Base-by-base conservation (phyloP, 2,113 vertebrate genomes). In the Larimichthys crocea region DNA sequence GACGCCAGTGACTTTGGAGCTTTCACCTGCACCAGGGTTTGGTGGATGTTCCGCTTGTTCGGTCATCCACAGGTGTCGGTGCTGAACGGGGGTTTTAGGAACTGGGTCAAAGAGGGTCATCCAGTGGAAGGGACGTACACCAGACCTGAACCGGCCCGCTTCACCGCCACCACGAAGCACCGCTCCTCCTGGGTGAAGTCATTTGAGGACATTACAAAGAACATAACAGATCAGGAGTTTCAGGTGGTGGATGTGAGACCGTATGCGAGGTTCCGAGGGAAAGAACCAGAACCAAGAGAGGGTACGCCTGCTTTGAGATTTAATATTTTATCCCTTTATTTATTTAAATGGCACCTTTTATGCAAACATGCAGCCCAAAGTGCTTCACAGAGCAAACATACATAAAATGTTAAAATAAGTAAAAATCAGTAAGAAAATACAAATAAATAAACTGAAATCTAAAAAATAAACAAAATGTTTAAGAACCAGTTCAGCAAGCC, bases 41-140 rank as follows among this genome's bases (percentile, higher is more conserved):
- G 97, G 97, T 99, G 97, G 97, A 98, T 98, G 97, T 99, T 99
- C 85, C 94, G 96, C 0, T 90, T 89, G 35, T 99, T 98, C 0
- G 97, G 97, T 2, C 97, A 99, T 5, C 76, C 82, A 12, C 55
- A 90, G 0, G 97, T 99, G 79, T 98, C 97, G 0, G 91, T 99
- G 65, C 93, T 99, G n/a, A 92, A 97, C 68, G 97, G 97, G 0
- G 97, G 97, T 1, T 82, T 98, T 48, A 96, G 95, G 88, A 94
- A 93, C 74, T 99, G 97, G 97, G 73, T 94, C 52, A 85, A 55
- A 44, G 95, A 95, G 48, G 95, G 95, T 0, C 83, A 95, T 15
- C 93, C 89, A 0, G 69, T 97, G 55, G 79, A 95, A n/a, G 92
- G 93, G 53, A 74, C 74, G 3, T 56, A 48, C 35, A 80, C 71